Conservation (phyloP, 2,113 vertebrate species). For the Eurystomus gularis region DNA sequence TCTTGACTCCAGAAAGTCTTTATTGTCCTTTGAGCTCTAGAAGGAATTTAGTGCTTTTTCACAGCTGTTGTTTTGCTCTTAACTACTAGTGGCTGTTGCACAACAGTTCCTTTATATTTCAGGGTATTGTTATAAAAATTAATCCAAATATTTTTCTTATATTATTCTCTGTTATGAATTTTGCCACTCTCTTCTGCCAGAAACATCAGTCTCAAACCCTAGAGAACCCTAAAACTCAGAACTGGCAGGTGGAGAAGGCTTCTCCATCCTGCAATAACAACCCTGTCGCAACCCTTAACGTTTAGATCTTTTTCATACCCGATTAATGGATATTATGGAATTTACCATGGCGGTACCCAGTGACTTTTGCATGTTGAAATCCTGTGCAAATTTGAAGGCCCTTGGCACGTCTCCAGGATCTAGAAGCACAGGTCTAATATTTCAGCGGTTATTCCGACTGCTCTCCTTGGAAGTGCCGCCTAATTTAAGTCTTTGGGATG, state of each 20-base stretch:
- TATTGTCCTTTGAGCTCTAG: background rate
- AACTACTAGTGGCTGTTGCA: background rate
- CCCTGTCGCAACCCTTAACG: background rate
- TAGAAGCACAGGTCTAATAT: background rate
- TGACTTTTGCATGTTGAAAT: background rate
- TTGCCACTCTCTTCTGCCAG: background rate
- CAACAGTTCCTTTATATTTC: constrained; percentile 39
- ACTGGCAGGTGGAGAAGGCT: background rate
- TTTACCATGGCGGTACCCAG: background rate
- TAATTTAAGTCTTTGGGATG: background rate
- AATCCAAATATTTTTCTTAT: background rate
- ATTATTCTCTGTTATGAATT: background rate
- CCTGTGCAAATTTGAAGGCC: background rate
- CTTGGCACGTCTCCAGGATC: background rate
- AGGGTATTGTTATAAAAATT: background rate
- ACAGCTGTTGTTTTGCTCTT: constrained; percentile 43
- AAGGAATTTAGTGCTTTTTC: constrained; percentile 24
- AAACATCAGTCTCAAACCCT: background rate
- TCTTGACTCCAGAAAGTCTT: constrained; percentile 3
- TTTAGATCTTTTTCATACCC: background rate
- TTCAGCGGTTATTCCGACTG: background rate
- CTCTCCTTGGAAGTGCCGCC: background rate
- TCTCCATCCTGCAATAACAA: background rate
- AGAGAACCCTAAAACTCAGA: background rate
- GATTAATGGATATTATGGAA: background rate